phyloP scores from a whole-genome alignment of 2,888 invertebrate species.

The Caenorhabditis sp. region DNA sequence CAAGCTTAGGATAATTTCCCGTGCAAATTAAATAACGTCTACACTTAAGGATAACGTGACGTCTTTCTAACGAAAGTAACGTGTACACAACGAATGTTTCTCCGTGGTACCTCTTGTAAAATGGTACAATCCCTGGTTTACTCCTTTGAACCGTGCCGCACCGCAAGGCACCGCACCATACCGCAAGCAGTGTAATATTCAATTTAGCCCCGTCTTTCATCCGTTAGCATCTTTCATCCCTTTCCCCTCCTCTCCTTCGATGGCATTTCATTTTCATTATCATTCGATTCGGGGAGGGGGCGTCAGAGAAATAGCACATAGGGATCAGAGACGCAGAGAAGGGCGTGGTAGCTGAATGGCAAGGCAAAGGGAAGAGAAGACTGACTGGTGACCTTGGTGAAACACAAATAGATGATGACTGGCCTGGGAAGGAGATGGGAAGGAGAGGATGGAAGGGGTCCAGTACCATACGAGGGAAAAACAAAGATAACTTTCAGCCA shows the following conservation, averaged over 20 bases:
- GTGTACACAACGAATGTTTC: too few relatives aligned
- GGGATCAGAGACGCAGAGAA: conserved; percentile 14
- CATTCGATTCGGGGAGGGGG: too few relatives aligned
- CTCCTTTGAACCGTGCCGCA: too few relatives aligned
- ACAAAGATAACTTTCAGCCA: conserved; percentile 55
- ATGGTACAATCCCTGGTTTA: background rate
- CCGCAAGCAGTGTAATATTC: conserved; percentile 50
- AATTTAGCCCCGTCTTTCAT: conserved; percentile 14
- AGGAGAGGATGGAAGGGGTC: background rate
- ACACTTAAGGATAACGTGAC: too few relatives aligned
- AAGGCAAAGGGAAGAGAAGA: conserved; percentile 10
- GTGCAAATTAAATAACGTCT: too few relatives aligned
- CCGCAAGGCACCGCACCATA: too few relatives aligned
- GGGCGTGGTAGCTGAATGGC: background rate
- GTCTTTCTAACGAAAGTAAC: too few relatives aligned
- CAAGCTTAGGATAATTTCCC: too few relatives aligned
- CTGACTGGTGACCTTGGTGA: conserved; percentile 48
- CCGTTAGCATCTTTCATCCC: conserved; percentile 8
- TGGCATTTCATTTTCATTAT: conserved; percentile 55
- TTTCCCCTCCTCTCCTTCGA: conserved; percentile 9
- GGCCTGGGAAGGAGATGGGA: conserved; percentile 6
- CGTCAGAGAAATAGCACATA: conserved; percentile 14
- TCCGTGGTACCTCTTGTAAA: background rate
- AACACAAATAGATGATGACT: conserved; percentile 11
- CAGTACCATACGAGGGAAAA: background rate